Conservation (phyloP, 2,797 vertebrate genomes). For the Gadopsis marmoratus region DNA sequence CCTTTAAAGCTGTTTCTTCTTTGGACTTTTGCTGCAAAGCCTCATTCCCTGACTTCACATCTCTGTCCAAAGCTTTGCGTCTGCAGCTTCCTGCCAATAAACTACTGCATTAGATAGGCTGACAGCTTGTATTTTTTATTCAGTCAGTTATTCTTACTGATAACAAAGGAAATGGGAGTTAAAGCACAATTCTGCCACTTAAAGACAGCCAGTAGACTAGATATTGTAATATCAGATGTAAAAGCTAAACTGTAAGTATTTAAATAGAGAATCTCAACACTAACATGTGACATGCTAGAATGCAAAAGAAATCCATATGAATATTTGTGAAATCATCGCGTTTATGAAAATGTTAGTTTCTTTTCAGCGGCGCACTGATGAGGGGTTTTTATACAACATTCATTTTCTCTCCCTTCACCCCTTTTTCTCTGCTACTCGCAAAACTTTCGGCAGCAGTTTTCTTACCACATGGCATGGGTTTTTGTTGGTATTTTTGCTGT, state of each 20-base stretch:
- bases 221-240: slow-evolving; percentile 92
- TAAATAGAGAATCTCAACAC: slow-evolving; percentile 92
- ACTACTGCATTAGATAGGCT: slow-evolving; percentile 94
- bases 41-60: slow-evolving; percentile 86
- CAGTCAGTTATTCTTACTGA: slow-evolving; percentile 91
- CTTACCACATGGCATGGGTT: slow-evolving; percentile 95
- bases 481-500: slow-evolving; percentile 97
- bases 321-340: slow-evolving; percentile 95
- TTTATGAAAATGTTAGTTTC: slow-evolving; percentile 94
- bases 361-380: slow-evolving; percentile 94
- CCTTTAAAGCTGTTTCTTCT: slow-evolving; percentile 49
- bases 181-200: slow-evolving; percentile 99
- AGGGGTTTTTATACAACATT: slow-evolving; percentile 94
- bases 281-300: slow-evolving; percentile 96
- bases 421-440: slow-evolving; percentile 71
- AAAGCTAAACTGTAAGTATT: slow-evolving; percentile 95
- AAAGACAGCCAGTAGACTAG: slow-evolving; percentile 90
- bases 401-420: slow-evolving; percentile 75
- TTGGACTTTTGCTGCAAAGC: slow-evolving; percentile 79
- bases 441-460: slow-evolving; percentile 89
- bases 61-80: slow-evolving; percentile 92
- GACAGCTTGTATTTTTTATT: slow-evolving; percentile 91
- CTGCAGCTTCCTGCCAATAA: slow-evolving; percentile 94
- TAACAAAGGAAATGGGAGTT: slow-evolving; percentile 93
- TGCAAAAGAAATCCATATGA: slow-evolving; percentile 95